phyloP scores from a whole-genome alignment of 2,797 vertebrate species.

The Gila robusta region DNA sequence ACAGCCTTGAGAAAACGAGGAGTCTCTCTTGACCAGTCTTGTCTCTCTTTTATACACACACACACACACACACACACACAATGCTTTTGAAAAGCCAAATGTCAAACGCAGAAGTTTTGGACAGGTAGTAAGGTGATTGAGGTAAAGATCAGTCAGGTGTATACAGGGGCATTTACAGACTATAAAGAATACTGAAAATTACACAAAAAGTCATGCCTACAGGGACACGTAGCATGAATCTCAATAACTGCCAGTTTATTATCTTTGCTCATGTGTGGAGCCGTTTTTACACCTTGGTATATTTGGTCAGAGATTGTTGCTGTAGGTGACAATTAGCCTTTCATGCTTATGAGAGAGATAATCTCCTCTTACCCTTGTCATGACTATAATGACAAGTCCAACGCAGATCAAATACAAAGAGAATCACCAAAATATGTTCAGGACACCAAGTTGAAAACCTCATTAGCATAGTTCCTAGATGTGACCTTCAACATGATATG shows the following conservation, averaged over 20 bases:
- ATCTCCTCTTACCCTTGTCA: not conserved
- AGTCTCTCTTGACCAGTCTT: not conserved
- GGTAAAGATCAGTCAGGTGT: constrained; percentile 45
- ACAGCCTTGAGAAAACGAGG: constrained; percentile 1
- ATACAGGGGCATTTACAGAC: constrained; percentile 14
- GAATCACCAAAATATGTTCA: constrained; percentile 28
- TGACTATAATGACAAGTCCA: not conserved
- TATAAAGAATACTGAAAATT: constrained; percentile 26
- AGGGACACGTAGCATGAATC: constrained; percentile 31
- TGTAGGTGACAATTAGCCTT: constrained; percentile 39
- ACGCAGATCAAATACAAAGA: not conserved
- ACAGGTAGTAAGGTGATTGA: constrained; percentile 22
- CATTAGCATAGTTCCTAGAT: constrained; percentile 62
- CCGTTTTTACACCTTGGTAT: constrained; percentile 3
- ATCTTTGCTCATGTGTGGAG: constrained; percentile 25
- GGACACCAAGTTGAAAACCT: constrained; percentile 51
- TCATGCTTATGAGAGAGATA: constrained; percentile 5
- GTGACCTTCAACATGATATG: constrained; percentile 61
- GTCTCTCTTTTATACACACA: not conserved
- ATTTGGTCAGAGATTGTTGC: not conserved
- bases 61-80: not conserved
- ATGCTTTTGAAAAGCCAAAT: constrained; percentile 59
- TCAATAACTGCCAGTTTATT: constrained; percentile 49
- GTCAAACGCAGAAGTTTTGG: constrained; percentile 41
- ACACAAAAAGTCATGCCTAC: constrained; percentile 44